A percentile compares a stretch with the other conserved stretches of the same genome.
Evolutionary conservation across 2,888 invertebrate genomes (phyloP).

Genomic region (Eurytoma adleriae): DNA sequence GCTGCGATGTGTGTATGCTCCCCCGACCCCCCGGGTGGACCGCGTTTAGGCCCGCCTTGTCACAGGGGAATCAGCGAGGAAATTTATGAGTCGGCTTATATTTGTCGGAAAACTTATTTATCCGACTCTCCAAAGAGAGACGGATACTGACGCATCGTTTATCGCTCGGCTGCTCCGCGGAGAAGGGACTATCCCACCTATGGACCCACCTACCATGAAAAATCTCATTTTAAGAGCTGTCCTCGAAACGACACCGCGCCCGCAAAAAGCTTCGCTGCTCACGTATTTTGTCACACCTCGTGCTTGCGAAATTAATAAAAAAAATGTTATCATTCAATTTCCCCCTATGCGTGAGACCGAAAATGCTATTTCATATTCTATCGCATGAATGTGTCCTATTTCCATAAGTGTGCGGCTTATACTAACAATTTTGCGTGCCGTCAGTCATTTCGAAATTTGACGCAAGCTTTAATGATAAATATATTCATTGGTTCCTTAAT

Average conservation of each 20-base stretch:
- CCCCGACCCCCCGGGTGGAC: not conserved
- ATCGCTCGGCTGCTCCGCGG: constrained; percentile 42
- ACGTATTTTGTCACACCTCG: too few species aligned
- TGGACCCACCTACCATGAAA: constrained; percentile 13
- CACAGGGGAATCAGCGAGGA: constrained; percentile 50
- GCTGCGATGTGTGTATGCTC: not conserved
- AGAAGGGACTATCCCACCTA: not conserved
- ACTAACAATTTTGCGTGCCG: too few species aligned
- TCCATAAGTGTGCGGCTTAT: too few species aligned
- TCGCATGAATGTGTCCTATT: too few species aligned
- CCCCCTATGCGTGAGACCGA: too few species aligned
- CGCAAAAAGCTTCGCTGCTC: too few species aligned
- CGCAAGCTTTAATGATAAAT: too few species aligned
- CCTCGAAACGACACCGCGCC: not conserved
- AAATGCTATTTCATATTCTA: too few species aligned
- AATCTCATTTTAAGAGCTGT: constrained; percentile 50
- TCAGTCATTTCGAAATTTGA: too few species aligned
- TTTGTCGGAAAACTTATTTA: constrained; percentile 57
- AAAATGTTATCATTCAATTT: too few species aligned
- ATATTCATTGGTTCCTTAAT: too few species aligned
- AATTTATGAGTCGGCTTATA: constrained; percentile 56
- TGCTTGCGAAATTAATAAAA: too few species aligned
- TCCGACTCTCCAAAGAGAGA: constrained; percentile 47
- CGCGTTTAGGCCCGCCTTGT: constrained; percentile 34
- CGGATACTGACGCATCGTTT: constrained; percentile 57